A percentile compares a stretch with the other conserved stretches of the same genome.
phyloP scores from a whole-genome alignment of 2,113 vertebrate species.

The Ciconia boyciana region DNA sequence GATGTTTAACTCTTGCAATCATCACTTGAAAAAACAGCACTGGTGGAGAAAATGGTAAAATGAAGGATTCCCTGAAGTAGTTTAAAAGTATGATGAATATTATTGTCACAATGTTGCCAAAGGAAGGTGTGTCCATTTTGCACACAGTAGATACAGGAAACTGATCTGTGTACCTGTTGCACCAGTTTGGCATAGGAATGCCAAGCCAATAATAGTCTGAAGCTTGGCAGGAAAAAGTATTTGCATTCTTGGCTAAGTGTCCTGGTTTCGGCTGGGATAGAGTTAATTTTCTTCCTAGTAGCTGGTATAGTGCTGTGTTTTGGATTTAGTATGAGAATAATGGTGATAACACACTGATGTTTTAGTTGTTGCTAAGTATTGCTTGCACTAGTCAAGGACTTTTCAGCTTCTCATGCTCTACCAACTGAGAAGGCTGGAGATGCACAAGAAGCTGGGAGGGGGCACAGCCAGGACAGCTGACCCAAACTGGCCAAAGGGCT shows the following conservation, averaged over 20 bases:
- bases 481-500: too few relatives aligned
- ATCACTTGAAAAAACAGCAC: neutral
- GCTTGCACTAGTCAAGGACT: too few relatives aligned
- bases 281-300: too few relatives aligned
- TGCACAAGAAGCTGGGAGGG: too few relatives aligned
- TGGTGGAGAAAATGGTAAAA: neutral
- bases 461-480: too few relatives aligned
- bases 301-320: too few relatives aligned
- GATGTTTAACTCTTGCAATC: neutral
- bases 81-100: neutral
- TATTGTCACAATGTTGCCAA: neutral
- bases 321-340: too few relatives aligned
- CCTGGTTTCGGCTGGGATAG: too few relatives aligned
- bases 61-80: neutral
- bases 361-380: too few relatives aligned
- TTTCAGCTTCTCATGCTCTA: too few relatives aligned
- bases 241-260: neutral
- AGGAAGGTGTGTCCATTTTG: neutral
- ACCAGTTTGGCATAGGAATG: neutral
- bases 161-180: neutral
- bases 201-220: neutral
- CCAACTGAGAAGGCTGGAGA: too few relatives aligned
- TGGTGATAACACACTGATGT: too few relatives aligned
- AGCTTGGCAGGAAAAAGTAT: neutral
- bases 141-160: neutral